Base-by-base conservation (phyloP, 1,140 invertebrate species). In the Phocides pigmalion region DNA sequence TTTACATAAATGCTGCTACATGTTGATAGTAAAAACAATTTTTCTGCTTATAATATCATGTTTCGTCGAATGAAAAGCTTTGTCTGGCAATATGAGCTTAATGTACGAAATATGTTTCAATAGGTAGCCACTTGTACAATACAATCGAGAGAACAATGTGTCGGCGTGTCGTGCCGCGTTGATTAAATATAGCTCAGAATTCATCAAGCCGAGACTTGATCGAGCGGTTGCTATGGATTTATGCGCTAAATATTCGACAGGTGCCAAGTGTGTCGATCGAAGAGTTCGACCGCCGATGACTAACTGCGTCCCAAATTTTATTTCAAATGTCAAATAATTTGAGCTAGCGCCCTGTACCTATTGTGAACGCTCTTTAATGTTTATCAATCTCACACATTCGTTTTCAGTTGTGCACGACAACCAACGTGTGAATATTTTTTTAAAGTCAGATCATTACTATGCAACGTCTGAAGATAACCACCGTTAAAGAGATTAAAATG, bases 261-360 rank as follows among this genome's bases (percentile, higher is more conserved):
- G 89, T 91, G 89, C 89, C 89, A 91, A 91, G 87, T 91, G 86
- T 91, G 87, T 84, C 89, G 86, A 86, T 85, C 81, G 81, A 67
- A 82, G 75, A 80, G 85, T 87, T 88, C 86, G 79, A 82, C 76
- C 74, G 74, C 68, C 79, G 88, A 89, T 91, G 89, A 91, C 87
- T 91, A 91, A 91, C 87, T 87, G 76, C 76, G 82, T 70, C 84
- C 87, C 79, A 82, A 89, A 89, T 89, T 88, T 89, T 79, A 89
- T 84, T 87, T 79, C 83, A 91, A 91, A 91, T 91, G 89, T 91
- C 87, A 91, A 89, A 91, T 91, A 84, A 84, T 89, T 91, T 82
- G 81, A 87, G 81, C 85, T 81, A 76, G 78, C 82, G 73, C 80
- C 74, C 76, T 75, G 79, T 69, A 68, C 76, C 72, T 72, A 74